Evolutionary conservation across 2,888 invertebrate genomes (phyloP).

Genomic region (Euspilapteryx auroguttella): DNA sequence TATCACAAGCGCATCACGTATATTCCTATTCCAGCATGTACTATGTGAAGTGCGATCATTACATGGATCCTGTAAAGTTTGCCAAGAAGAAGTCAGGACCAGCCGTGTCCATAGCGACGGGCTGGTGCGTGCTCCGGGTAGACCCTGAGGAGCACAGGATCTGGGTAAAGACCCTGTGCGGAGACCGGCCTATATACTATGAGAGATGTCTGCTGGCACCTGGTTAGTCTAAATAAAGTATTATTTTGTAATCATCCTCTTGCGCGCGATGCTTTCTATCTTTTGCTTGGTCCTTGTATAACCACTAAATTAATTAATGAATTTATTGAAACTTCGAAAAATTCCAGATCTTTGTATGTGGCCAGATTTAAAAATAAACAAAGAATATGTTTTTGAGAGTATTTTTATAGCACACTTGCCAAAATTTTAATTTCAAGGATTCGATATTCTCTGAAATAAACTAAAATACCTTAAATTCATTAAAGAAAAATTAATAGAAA

Average conservation of each 20-base stretch:
- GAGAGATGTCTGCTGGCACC: constrained; percentile 36
- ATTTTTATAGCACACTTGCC: no score
- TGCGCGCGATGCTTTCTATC: neutral
- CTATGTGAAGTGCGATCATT: constrained; percentile 17
- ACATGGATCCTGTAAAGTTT: constrained; percentile 34
- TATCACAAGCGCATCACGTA: no score
- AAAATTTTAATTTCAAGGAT: no score
- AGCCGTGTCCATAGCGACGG: constrained; percentile 34
- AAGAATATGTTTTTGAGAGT: no score
- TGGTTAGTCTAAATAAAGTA: constrained; percentile 15
- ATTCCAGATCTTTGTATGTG: no score
- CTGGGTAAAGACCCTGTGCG: constrained; percentile 27
- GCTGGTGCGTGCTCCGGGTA: constrained; percentile 36
- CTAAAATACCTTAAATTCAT: no score
- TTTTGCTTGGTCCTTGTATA: no score
- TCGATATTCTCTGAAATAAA: no score
- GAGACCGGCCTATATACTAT: constrained; percentile 42
- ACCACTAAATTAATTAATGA: no score
- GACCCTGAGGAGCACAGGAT: constrained; percentile 40
- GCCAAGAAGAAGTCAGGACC: constrained; percentile 33
- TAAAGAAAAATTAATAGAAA: no score
- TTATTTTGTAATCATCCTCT: neutral
- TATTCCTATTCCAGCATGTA: constrained; percentile 22
- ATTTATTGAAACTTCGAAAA: no score
- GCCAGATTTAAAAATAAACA: no score